These are phyloP conservation scores for Macaria notata DNA, from an alignment of 2,888 invertebrate species.

Conservation along the genomic window DNA sequence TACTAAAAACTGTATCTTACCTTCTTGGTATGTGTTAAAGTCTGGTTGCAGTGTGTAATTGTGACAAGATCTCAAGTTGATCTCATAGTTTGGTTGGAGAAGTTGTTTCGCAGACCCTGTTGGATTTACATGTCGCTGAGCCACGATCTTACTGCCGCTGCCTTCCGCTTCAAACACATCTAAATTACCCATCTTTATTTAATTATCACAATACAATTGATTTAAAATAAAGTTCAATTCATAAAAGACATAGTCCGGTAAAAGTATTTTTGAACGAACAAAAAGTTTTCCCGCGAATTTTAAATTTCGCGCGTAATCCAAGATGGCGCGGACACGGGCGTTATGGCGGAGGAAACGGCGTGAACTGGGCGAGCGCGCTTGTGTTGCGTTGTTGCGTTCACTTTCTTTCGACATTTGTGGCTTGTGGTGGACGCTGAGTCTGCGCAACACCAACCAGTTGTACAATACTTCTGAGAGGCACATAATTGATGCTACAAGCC, in stretches of 20 bases:
- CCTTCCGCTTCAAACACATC: constrained; percentile 57
- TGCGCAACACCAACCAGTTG: constrained; percentile 53
- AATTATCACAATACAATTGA: constrained; percentile 7
- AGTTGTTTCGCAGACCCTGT: constrained; percentile 49
- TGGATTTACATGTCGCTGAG: constrained; percentile 56
- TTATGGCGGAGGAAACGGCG: constrained; percentile 41
- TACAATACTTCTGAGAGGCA: constrained; percentile 17
- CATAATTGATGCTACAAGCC: too few species aligned
- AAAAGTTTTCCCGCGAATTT: constrained; percentile 20
- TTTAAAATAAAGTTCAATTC: constrained; percentile 14
- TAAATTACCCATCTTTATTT: constrained; percentile 43
- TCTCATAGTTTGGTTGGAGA: constrained; percentile 51
- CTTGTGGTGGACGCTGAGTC: constrained; percentile 41
- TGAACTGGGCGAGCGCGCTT: constrained; percentile 41
- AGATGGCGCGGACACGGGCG: constrained; percentile 32
- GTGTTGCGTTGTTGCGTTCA: constrained; percentile 58
- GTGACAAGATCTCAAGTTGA: constrained; percentile 68
- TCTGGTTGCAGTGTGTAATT: constrained; percentile 65
- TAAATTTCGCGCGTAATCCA: constrained; percentile 38
- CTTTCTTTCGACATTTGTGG: constrained; percentile 77
- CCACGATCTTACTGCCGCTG: constrained; percentile 48
- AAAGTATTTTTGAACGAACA: not conserved
- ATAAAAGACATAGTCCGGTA: constrained; percentile 1
- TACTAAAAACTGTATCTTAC: constrained; percentile 42
- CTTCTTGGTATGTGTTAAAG: constrained; percentile 63